Conservation (phyloP, 1,140 invertebrate species). For the Neoseiulus cucumeris region DNA sequence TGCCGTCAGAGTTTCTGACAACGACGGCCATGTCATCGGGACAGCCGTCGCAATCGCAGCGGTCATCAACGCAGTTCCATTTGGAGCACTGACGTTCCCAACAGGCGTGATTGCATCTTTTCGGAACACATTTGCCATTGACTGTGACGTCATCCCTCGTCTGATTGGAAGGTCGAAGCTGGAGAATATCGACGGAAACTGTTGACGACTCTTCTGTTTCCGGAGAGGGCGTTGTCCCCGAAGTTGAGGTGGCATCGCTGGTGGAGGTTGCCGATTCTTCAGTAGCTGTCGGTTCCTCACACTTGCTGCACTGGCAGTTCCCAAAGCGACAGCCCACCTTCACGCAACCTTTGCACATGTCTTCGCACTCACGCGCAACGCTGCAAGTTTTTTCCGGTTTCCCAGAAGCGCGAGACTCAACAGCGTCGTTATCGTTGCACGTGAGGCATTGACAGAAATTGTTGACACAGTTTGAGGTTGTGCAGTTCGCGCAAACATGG, state of each 20-base stretch:
- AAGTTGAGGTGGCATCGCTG: too few relatives aligned
- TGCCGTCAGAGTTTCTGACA: background rate
- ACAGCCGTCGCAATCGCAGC: background rate
- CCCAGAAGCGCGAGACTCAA: background rate
- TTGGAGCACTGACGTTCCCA: constrained; percentile 3
- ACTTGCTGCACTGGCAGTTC: background rate
- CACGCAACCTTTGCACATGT: background rate
- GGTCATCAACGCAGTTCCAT: background rate
- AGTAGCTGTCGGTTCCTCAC: background rate
- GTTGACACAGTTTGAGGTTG: background rate
- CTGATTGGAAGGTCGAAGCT: background rate
- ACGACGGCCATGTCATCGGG: background rate
- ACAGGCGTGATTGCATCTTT: background rate
- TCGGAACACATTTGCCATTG: background rate
- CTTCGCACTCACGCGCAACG: background rate
- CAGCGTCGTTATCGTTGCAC: background rate
- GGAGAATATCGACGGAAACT: background rate
- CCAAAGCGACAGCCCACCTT: background rate
- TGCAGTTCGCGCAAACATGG: background rate
- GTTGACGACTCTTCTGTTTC: background rate
- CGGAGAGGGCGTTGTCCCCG: too few relatives aligned
- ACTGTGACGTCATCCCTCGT: background rate
- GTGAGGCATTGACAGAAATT: background rate
- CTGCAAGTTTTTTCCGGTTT: background rate
- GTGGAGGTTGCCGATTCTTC: background rate